Base-by-base conservation (phyloP, 2,888 invertebrate genomes). In the Acanthosepion esculentum region DNA sequence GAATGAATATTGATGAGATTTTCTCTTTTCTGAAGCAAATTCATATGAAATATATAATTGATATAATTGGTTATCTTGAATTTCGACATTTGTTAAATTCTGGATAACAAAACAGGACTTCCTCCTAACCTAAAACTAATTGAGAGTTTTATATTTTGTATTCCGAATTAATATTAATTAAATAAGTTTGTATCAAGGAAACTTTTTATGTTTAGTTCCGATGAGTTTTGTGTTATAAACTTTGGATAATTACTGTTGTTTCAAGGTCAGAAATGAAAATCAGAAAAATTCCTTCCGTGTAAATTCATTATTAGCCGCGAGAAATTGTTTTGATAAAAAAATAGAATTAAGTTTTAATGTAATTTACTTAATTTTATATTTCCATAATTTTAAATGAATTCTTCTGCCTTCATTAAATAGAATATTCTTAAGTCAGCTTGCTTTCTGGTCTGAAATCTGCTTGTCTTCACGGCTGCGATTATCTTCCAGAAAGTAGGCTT, bases 311-410 rank as follows among this genome's bases (percentile, higher is more conserved):
- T 78, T 78, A n/a, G 78, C 78, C 78, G n/a, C 0, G n/a, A n/a
- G 78, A n/a, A 78, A 78, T 78, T n/a, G 1, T 78, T 78, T 7
- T 2, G 5, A n/a, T 15, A 4, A n/a, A 78, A 78, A 78, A n/a
- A 33, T 2, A 7, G 78, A 33, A 78, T 78, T 78, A 78, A 1
- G n/a, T 15, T n/a, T 33, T n/a, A 78, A 78, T n/a, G 78, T 4
- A 78, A 78, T 78, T n/a, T 18, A 78, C n/a, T 33, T 78, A 12
- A 78, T n/a, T 78, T 78, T 33, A n/a, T 78, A 78, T 78, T 78
- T 33, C n/a, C 78, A 78, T 78, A 78, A 78, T n/a, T 78, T 78
- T n/a, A 78, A 78, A 78, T 78, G n/a, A 78, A 78, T 78, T 78
- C n/a, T 78, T 33, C n/a, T 78, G 78, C n/a, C 78, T 78, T 78